Conservation (phyloP, 2,888 invertebrate species). For the Nomada ruficornis region DNA sequence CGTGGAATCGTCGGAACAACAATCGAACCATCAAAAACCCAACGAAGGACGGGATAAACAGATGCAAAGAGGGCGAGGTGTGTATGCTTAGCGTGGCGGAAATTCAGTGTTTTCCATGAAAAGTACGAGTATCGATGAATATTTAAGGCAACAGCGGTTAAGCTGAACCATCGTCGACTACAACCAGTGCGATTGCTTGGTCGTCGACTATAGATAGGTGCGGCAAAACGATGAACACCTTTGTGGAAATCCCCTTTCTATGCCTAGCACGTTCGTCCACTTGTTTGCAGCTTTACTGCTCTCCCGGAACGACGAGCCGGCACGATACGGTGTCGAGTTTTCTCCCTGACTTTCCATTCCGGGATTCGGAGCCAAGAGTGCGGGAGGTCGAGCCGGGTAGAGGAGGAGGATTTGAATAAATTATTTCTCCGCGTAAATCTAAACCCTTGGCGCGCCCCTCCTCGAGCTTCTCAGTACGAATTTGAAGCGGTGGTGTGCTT, state of each 20-base stretch:
- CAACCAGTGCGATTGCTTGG: neutral
- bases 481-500: slow-evolving; percentile 14
- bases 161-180: neutral
- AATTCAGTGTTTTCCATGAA: slow-evolving; percentile 9
- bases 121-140: slow-evolving; percentile 31
- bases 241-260: slow-evolving; percentile 51
- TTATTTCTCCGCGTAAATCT: slow-evolving; percentile 71
- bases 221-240: slow-evolving; percentile 54
- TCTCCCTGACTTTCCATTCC: slow-evolving; percentile 38
- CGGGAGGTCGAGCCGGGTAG: slow-evolving; percentile 34
- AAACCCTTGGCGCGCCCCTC: slow-evolving; percentile 53
- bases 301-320: slow-evolving; percentile 59
- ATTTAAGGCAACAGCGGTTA: slow-evolving; percentile 43
- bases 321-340: slow-evolving; percentile 59
- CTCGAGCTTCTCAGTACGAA: slow-evolving; percentile 19
- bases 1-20: neutral
- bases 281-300: slow-evolving; percentile 70
- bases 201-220: slow-evolving; percentile 19
- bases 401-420: slow-evolving; percentile 70
- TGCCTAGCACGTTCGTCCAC: slow-evolving; percentile 70
- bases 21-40: neutral
- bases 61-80: neutral
- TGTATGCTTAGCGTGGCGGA: neutral
- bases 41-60: neutral
- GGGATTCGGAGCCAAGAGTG: slow-evolving; percentile 12